Evolutionary conservation across 2,113 vertebrate species (phyloP), one percentile per base, ranked within the genome.

Genomic region (Herpailurus yagouaroundi): DNA sequence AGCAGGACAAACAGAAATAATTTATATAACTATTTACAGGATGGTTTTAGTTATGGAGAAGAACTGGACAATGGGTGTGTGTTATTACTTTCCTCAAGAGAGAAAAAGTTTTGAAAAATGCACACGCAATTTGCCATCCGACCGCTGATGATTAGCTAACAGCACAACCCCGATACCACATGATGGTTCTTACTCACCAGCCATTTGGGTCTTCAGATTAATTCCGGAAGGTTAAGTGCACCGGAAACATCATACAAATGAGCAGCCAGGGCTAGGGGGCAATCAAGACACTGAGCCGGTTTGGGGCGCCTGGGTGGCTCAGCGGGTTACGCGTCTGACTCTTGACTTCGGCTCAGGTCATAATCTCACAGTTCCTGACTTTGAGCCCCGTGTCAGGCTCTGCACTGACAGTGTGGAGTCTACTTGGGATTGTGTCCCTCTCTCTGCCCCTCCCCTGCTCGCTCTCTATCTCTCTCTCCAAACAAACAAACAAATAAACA

Each of bases 81-180:
- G 15, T 50, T 18, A 21, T 36, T 33, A 15, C 55, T 77, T 81
- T 45, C 29, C 68, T 36, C 89, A 12, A 64, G 50, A 60, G 15
- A 50, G 38, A 29, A 11, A 57, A 81, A 31, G 18, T 41, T 4
- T 68, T 29, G 31, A 38, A 71, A 69, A 36, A 77, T 38, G 36
- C 15, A 29, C 3, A 4, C 19, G 19, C n/a, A n/a, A 79, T 38
- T 2, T 52, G 36, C 45, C 64, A 31, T 33, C 41, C n/a, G 25
- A 71, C 6, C 2, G 3, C 1, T 2, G 74, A 55, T 2, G 36
- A 71, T 29, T 0, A 23, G 38, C 27, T 41, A 33, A 4, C 5
- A 69, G 89, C 31, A 48, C 73, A 38, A 25, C 27, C 18, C 11
- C 13, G 80, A 25, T 11, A 38, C 68, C 14, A 1, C 0, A 6